Percentiles rank a stretch among this genome's conserved stretches.
phyloP scores from a whole-genome alignment of 2,888 invertebrate genomes.

The Orgyia antiqua region DNA sequence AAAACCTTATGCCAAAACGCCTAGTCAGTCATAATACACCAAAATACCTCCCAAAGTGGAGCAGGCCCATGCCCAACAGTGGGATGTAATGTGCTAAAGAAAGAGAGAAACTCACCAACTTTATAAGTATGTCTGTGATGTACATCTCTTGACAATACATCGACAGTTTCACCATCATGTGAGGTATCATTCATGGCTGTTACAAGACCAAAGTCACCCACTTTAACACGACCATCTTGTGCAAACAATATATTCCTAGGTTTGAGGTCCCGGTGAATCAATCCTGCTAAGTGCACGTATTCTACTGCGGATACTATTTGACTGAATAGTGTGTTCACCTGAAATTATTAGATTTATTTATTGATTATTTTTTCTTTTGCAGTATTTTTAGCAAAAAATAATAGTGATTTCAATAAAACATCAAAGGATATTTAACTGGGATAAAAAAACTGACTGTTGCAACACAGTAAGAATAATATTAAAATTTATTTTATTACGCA shows the following conservation, averaged over 20 bases:
- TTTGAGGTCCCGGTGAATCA: constrained; percentile 98
- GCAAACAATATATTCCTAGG: constrained; percentile 89
- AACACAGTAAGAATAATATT: too few species aligned
- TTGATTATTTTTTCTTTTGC: too few species aligned
- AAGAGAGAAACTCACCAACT: constrained; percentile 79
- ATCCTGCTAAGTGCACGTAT: constrained; percentile 94
- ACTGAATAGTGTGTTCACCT: constrained; percentile 85
- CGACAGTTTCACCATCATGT: constrained; percentile 37
- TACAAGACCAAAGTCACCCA: constrained; percentile 99
- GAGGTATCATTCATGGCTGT: constrained; percentile 83
- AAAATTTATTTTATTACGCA: too few species aligned
- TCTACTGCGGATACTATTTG: constrained; percentile 97
- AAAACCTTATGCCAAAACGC: too few species aligned
- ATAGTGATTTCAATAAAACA: too few species aligned
- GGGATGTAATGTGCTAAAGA: neutral
- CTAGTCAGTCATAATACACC: too few species aligned
- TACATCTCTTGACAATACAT: constrained; percentile 35
- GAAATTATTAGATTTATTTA: too few species aligned
- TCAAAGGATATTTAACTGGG: too few species aligned
- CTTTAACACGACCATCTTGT: constrained; percentile 90
- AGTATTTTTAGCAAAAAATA: too few species aligned
- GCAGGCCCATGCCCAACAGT: neutral
- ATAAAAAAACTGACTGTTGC: neutral
- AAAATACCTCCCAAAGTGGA: too few species aligned
- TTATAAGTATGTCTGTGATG: constrained; percentile 78